Evolutionary conservation across 2,888 invertebrate species (phyloP).

Genomic region (Catocala sponsa): DNA sequence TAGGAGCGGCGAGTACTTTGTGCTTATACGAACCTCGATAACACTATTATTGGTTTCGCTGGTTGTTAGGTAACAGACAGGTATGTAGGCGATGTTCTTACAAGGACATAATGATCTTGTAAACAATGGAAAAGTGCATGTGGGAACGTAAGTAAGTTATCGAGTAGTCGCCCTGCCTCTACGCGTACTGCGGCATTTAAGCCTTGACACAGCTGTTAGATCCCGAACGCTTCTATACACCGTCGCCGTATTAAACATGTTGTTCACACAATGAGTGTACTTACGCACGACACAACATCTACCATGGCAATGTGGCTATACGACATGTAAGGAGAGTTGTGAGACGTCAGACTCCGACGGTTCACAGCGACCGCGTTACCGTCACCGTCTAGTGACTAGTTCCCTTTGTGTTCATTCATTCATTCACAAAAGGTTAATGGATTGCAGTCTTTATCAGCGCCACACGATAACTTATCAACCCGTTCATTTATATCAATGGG

Average conservation of each 20-base stretch:
- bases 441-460: neutral
- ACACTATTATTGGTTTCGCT: slow-evolving; percentile 33
- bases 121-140: slow-evolving; percentile 63
- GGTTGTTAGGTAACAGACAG: slow-evolving; percentile 19
- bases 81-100: slow-evolving; percentile 28
- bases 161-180: slow-evolving; percentile 40
- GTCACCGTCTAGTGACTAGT: slow-evolving; percentile 2
- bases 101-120: slow-evolving; percentile 43
- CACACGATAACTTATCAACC: neutral
- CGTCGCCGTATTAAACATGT: slow-evolving; percentile 3
- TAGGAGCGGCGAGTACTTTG: slow-evolving; percentile 26
- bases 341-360: neutral
- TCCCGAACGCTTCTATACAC: slow-evolving; percentile 15
- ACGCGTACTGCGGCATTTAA: slow-evolving; percentile 21
- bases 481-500: slow-evolving; percentile 1
- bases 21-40: slow-evolving; percentile 31
- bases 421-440: slow-evolving; percentile 3
- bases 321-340: neutral
- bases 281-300: slow-evolving; percentile 23
- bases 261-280: slow-evolving; percentile 28
- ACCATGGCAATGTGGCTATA: slow-evolving; percentile 12
- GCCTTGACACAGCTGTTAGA: slow-evolving; percentile 32
- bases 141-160: slow-evolving; percentile 57
- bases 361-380: slow-evolving; percentile 9
- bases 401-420: slow-evolving; percentile 1